Percentiles rank a stretch among this genome's conserved stretches.
Evolutionary conservation across 2,797 vertebrate genomes (phyloP).

Genomic region (Buceros bicornis): DNA sequence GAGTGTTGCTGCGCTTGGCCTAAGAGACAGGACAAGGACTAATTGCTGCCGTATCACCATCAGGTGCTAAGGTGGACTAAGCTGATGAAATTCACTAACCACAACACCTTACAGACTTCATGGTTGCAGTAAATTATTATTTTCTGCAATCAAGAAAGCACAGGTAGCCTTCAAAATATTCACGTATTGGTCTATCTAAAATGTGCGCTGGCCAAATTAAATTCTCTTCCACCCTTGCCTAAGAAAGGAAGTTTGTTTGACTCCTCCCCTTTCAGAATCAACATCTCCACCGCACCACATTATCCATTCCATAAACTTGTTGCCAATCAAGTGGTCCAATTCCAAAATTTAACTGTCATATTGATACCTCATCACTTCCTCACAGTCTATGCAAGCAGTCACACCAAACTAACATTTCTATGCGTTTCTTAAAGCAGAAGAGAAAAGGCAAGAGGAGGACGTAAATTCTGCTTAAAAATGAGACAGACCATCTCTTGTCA

Average conservation of each 20-base stretch:
- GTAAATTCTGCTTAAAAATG: not conserved
- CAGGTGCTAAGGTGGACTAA: not conserved
- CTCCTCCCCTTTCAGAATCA: not conserved
- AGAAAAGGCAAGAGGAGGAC: not conserved
- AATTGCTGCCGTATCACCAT: not conserved
- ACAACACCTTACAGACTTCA: not conserved
- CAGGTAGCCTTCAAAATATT: not conserved
- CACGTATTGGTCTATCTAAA: rapidly evolving
- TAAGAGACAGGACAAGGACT: not conserved
- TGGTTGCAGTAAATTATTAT: not conserved
- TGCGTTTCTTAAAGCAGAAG: not conserved
- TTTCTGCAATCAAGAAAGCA: not conserved
- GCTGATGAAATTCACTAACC: not conserved
- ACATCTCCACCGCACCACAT: not conserved
- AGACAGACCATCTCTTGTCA: not conserved
- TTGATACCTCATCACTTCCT: not conserved
- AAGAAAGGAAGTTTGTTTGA: not conserved
- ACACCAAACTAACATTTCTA: not conserved
- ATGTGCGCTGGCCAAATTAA: not conserved
- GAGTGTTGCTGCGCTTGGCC: rapidly evolving
- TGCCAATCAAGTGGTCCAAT: not conserved
- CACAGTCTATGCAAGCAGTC: not conserved
- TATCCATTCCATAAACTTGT: not conserved
- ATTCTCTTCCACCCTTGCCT: not conserved
- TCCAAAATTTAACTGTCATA: not conserved